A percentile compares a stretch with the other conserved stretches of the same genome.
Conservation (phyloP, 2,113 vertebrate genomes). For the Gopherus flavomarginatus region DNA sequence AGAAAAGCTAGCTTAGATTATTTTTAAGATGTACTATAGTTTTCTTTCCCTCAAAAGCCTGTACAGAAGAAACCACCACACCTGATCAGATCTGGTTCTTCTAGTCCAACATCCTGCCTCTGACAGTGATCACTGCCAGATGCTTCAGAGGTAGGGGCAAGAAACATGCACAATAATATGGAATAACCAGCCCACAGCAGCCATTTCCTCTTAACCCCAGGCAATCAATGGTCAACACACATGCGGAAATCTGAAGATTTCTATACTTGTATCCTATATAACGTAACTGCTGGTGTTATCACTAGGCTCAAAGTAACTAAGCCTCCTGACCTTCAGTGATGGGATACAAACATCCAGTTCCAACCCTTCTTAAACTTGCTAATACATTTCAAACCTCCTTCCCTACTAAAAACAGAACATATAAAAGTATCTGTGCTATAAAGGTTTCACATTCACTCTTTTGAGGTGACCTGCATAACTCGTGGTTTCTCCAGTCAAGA, state of each 20-base stretch:
- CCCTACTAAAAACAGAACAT: not conserved
- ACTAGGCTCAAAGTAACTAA: rapidly evolving
- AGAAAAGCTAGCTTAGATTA: too few relatives aligned
- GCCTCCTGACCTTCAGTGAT: not conserved
- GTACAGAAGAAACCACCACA: not conserved
- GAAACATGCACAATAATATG: rapidly evolving
- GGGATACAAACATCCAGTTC: not conserved
- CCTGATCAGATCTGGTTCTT: not conserved
- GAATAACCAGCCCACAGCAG: not conserved
- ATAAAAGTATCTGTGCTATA: not conserved
- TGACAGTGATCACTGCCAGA: not conserved
- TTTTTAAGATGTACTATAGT: not conserved
- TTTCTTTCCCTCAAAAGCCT: not conserved
- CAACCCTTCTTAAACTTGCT: not conserved
- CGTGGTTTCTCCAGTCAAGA: not conserved
- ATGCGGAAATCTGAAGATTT: too few relatives aligned
- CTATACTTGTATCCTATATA: too few relatives aligned
- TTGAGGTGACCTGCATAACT: not conserved
- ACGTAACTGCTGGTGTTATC: too few relatives aligned
- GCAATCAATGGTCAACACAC: not conserved
- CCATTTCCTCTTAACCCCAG: not conserved
- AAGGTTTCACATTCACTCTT: not conserved
- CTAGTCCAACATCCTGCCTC: not conserved
- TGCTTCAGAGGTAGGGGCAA: too few relatives aligned
- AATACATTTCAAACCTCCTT: not conserved